Conservation (phyloP, 2,888 invertebrate genomes). For the Flabesymbios commensalis region DNA sequence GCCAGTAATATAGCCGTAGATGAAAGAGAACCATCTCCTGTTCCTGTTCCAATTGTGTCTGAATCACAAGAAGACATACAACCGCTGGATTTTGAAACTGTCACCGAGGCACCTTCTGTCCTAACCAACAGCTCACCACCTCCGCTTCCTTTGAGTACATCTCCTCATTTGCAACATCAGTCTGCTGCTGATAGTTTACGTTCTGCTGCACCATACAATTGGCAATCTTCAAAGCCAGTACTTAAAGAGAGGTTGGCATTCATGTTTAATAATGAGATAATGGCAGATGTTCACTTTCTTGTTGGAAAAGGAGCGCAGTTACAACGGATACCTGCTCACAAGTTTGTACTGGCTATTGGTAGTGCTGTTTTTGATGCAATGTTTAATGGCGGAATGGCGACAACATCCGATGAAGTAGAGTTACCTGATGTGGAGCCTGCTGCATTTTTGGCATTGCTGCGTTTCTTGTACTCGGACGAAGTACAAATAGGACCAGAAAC, state of each 20-base stretch:
- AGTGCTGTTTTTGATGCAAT: conserved; percentile 98
- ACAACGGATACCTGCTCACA: conserved; percentile 90
- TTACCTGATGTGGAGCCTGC: conserved; percentile 98
- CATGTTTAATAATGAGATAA: conserved; percentile 95
- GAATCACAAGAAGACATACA: too few species aligned
- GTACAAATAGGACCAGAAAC: conserved; percentile 93
- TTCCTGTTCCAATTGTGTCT: too few species aligned
- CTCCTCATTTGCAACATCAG: too few species aligned
- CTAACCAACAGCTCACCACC: too few species aligned
- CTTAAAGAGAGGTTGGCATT: conserved; percentile 92
- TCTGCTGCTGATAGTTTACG: too few species aligned
- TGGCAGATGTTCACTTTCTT: conserved; percentile 90
- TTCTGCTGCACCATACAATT: conserved; percentile 38
- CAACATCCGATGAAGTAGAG: conserved; percentile 74
- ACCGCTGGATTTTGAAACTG: too few species aligned
- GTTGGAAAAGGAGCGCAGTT: conserved; percentile 73
- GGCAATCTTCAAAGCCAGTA: conserved; percentile 64
- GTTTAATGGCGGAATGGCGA: conserved; percentile 92
- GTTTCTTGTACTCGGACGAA: conserved; percentile 96
- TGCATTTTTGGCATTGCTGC: conserved; percentile 88
- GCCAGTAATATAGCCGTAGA: too few species aligned
- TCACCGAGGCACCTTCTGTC: too few species aligned
- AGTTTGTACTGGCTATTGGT: conserved; percentile 92
- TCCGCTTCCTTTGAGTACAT: too few species aligned
- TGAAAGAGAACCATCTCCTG: too few species aligned